Base-by-base conservation (phyloP, 2,113 vertebrate species). In the Paradoxurus hermaphroditus region DNA sequence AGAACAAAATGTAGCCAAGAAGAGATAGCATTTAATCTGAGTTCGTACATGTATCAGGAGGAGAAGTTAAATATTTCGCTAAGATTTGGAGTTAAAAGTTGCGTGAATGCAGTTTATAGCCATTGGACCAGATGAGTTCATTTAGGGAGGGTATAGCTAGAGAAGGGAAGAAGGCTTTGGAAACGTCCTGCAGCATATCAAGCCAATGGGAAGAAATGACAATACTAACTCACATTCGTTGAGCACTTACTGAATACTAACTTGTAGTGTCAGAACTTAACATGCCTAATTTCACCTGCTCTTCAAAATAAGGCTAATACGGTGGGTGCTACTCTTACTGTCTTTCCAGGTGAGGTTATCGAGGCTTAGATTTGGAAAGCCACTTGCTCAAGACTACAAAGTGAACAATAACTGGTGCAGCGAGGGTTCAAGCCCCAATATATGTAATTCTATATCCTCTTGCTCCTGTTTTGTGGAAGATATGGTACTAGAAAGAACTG, bases 261-360 rank as follows among this genome's bases (percentile, higher is more conserved):
- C 3, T 41, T 29, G 0, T 8, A 0, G 4, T 9, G 8, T n/a
- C 11, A 72, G 49, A 16, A 16, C 27, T 11, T 11, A 25, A 31
- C 3, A 10, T 19, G 41, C 5, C 44, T 23, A 4, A 3, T 25
- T 51, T 84, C 8, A 46, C n/a, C 36, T 36, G 14, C 3, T 56
- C 11, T 25, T 78, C 68, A 21, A 27, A 36, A 34, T 11, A 68
- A 65, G 12, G 3, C 19, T 53, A 21, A 0, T 16, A 7, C 25
- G 2, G 3, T 31, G 25, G 29, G 25, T 10, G 10, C 29, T 18
- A 12, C 31, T 14, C 4, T 4, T 11, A 9, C 7, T 21, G 21
- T 49, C 2, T 1, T 25, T 49, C 15, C 15, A 59, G 62, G 34
- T 49, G 31, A 49, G 16, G 12, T 31, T 51, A 34, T 1, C 8